phyloP scores from a whole-genome alignment of 2,888 invertebrate genomes.

The Luperina testacea region DNA sequence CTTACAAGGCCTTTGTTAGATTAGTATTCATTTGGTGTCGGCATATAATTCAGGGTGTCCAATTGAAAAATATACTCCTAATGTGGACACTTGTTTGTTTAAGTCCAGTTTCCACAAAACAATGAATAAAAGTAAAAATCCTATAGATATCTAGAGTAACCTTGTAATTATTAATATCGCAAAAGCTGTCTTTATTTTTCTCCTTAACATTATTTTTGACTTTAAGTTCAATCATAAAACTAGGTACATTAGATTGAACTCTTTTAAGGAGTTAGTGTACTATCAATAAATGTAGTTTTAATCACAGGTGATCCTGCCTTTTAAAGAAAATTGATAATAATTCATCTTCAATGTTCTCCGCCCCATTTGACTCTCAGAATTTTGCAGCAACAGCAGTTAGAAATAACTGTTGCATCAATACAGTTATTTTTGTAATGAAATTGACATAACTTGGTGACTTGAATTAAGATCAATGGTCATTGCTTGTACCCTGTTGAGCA shows the following conservation, averaged over 20 bases:
- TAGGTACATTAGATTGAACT: not conserved
- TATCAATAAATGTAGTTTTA: not conserved
- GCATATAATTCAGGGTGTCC: slow-evolving; percentile 47
- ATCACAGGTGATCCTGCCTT: not conserved
- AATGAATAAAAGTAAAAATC: not conserved
- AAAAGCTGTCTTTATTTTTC: not conserved
- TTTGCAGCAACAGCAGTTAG: slow-evolving; percentile 11
- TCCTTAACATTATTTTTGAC: not conserved
- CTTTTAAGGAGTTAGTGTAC: not conserved
- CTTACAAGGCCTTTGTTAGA: slow-evolving; percentile 30
- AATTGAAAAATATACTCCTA: slow-evolving; percentile 19
- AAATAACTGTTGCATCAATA: slow-evolving; percentile 31
- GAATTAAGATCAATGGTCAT: slow-evolving; percentile 64
- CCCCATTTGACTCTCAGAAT: slow-evolving; percentile 10
- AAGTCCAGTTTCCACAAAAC: slow-evolving; percentile 1
- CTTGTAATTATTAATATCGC: not conserved
- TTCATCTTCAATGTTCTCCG: slow-evolving; percentile 6
- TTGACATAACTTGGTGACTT: slow-evolving; percentile 48
- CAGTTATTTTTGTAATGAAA: slow-evolving; percentile 52
- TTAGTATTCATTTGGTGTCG: slow-evolving; percentile 56
- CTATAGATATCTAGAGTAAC: not conserved
- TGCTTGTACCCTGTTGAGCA: slow-evolving; percentile 44
- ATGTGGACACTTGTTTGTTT: slow-evolving; percentile 12
- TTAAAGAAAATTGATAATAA: not conserved
- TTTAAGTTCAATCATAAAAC: not conserved